Percentiles rank a stretch among this genome's conserved stretches.
Conservation (phyloP, 2,113 vertebrate genomes). For the Ciconia boyciana region DNA sequence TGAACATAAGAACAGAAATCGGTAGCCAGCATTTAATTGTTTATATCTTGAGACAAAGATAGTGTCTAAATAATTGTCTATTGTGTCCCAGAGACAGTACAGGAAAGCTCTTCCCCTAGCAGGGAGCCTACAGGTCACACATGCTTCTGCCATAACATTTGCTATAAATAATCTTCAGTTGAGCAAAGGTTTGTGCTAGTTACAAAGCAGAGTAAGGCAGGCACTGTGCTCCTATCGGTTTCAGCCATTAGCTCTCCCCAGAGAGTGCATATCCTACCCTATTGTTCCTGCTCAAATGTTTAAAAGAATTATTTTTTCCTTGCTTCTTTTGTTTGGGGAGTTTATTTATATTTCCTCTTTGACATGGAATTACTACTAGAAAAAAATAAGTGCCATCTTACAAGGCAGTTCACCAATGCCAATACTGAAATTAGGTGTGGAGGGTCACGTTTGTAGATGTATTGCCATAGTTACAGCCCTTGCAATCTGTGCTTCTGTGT, state of each 20-base stretch:
- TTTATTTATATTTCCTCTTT: constrained; percentile 62
- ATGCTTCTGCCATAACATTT: constrained; percentile 55
- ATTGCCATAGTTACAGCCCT: background rate
- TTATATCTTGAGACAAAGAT: constrained; percentile 38
- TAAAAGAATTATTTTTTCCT: constrained; percentile 70
- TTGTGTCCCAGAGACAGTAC: constrained; percentile 62
- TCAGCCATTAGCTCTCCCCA: constrained; percentile 49
- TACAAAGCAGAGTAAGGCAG: background rate
- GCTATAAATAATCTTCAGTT: constrained; percentile 26
- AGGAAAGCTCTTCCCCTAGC: constrained; percentile 55
- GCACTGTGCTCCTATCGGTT: background rate
- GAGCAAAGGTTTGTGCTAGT: constrained; percentile 6
- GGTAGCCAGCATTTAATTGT: background rate
- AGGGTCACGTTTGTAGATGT: background rate
- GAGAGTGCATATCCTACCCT: constrained; percentile 48
- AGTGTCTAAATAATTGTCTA: constrained; percentile 43
- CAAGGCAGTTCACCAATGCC: background rate
- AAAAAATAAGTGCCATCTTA: background rate
- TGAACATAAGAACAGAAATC: background rate
- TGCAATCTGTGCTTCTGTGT: background rate
- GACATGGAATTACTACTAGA: constrained; percentile 36
- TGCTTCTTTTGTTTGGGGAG: constrained; percentile 50
- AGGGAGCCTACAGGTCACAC: constrained; percentile 39
- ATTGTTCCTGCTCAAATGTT: constrained; percentile 67
- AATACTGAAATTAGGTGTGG: rapidly evolving